Evolutionary conservation across 2,113 vertebrate genomes (phyloP).

Genomic region (Festucalex cinctus): DNA sequence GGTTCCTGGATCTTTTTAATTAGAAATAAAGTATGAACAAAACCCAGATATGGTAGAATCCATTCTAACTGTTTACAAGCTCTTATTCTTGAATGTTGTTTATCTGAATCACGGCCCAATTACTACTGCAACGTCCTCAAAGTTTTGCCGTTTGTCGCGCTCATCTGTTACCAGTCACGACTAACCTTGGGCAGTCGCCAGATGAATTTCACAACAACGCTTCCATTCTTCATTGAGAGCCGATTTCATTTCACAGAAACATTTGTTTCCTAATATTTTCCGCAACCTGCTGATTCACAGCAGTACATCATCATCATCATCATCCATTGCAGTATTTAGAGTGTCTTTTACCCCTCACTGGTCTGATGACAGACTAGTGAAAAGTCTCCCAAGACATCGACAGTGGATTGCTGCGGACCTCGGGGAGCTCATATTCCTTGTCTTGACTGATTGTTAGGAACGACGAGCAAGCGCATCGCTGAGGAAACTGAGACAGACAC

Average conservation of each 20-base stretch:
- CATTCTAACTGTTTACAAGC: too few relatives aligned
- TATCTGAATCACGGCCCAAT: too few relatives aligned
- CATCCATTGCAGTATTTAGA: background rate
- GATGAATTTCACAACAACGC: background rate
- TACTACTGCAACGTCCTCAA: too few relatives aligned
- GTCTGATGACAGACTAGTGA: conserved; percentile 3
- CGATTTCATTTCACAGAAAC: background rate
- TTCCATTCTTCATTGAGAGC: background rate
- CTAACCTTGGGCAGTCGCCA: background rate
- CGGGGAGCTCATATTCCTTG: conserved; percentile 17
- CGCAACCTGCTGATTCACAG: background rate
- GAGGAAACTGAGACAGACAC: conserved; percentile 48
- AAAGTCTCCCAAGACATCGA: conserved; percentile 29
- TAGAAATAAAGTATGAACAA: too few relatives aligned
- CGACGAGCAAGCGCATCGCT: conserved; percentile 37
- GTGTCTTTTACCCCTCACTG: background rate
- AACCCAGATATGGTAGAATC: too few relatives aligned
- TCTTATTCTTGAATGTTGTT: too few relatives aligned
- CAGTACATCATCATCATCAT: background rate
- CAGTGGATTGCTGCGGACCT: conserved; percentile 25
- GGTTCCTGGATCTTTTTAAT: too few relatives aligned
- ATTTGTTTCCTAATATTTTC: background rate
- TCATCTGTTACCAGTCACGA: background rate
- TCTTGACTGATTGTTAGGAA: conserved; percentile 33
- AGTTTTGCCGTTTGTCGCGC: too few relatives aligned